Base-by-base conservation (phyloP, 2,113 vertebrate species). In the Junco hyemalis region DNA sequence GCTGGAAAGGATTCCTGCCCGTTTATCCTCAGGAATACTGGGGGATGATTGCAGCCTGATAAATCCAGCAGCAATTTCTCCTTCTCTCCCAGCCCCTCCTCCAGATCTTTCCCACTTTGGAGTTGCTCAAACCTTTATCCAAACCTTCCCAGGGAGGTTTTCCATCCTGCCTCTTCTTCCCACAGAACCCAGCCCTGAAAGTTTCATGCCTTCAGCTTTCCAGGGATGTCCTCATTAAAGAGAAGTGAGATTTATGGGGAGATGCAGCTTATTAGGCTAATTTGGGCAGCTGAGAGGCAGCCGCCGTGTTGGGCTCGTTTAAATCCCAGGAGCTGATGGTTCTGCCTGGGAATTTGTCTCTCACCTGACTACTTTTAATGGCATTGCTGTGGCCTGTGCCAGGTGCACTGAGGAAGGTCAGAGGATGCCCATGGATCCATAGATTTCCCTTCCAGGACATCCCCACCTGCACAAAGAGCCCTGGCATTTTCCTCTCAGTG, bases 21-120 rank as follows among this genome's bases (percentile, higher is more conserved):
- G 40, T 95, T 95, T 89, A 85, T 92, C 88, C 94, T 90, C 86
- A 22, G 88, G 81, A 81, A 23, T 76, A 70, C 51, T 54, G 94
- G 74, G 82, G 81, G 79, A 21, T 87, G 66, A 90, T 80, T 87
- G 73, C 93, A 91, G 65, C 64, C 36, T 94, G 95, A 97, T 91
- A 96, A 98, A 96, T 64, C 91, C 86, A 88, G 91, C 65, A 94
- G 87, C 90, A 71, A 93, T 95, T 91, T 21, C 92, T 95, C 82
- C 91, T 44, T 84, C 92, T 5, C 81, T 78, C 87, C 35, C 93
- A 82, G 81, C 70, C 86, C 82, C 68, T 92, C 82, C 36, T 33
- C 72, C 4, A 20, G 92, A 53, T 18, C 31, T 87, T 92, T 50
- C 81, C 95, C 92, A 8, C 71, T 60, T 73, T 35, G 54, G 45